Conservation (phyloP, 2,888 invertebrate genomes). For the Heliconius cydno region DNA sequence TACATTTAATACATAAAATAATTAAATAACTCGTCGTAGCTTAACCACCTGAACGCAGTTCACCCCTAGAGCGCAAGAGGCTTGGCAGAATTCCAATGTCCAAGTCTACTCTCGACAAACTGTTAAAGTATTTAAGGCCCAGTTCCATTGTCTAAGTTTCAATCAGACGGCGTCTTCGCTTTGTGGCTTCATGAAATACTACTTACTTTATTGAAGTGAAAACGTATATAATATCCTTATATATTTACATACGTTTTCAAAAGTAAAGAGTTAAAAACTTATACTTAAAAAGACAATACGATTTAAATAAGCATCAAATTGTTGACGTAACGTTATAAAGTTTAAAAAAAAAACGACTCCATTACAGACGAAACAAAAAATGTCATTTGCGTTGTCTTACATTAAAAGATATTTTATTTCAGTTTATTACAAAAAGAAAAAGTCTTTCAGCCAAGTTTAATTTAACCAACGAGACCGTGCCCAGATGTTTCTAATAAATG, state of each 20-base stretch:
- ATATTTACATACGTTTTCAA: background rate
- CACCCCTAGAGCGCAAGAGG: constrained; percentile 40
- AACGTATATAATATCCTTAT: background rate
- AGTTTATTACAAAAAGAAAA: constrained; percentile 68
- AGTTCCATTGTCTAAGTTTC: constrained; percentile 50
- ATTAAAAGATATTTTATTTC: constrained; percentile 52
- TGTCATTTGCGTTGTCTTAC: constrained; percentile 29
- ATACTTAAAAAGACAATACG: background rate
- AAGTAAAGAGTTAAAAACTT: background rate
- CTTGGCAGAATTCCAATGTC: constrained; percentile 52
- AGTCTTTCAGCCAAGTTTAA: constrained; percentile 68
- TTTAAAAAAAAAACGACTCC: constrained; percentile 2
- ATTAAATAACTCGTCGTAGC: constrained; percentile 28
- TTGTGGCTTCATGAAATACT: constrained; percentile 38
- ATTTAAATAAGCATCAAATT: background rate
- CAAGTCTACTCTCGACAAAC: constrained; percentile 46
- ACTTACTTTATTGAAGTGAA: constrained; percentile 30
- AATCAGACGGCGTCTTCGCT: constrained; percentile 47
- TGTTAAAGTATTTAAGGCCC: constrained; percentile 52
- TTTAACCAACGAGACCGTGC: constrained; percentile 65
- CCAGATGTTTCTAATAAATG: constrained; percentile 77
- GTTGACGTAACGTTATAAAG: background rate
- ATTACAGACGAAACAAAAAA: constrained; percentile 30
- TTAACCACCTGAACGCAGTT: constrained; percentile 47
- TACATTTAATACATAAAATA: background rate